Percentiles rank a stretch among this genome's conserved stretches.
Evolutionary conservation across 2,113 vertebrate species (phyloP).

Genomic region (Enhydra lutris): DNA sequence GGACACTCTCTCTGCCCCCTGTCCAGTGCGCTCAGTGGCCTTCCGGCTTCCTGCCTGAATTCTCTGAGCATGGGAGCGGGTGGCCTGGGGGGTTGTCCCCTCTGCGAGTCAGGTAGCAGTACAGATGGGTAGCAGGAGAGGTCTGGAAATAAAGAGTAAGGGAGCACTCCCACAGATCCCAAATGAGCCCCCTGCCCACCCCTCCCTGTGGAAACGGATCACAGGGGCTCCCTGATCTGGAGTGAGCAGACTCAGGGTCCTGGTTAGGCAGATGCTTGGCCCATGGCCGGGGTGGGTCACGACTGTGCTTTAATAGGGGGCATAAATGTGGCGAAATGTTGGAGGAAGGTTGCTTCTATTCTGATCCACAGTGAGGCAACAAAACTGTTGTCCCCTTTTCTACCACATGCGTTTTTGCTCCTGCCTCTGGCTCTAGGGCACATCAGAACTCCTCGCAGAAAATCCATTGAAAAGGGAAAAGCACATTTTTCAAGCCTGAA

Average conservation of each 20-base stretch:
- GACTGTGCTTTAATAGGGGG: not conserved
- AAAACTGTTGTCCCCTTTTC: not conserved
- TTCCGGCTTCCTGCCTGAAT: not conserved
- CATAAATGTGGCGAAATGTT: fast-evolving
- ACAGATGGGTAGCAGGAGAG: not conserved
- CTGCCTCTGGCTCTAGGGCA: not conserved
- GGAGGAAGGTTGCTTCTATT: not conserved
- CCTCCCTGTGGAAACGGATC: fast-evolving
- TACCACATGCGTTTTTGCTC: not conserved
- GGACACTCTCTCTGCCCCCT: not conserved
- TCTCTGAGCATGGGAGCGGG: not conserved
- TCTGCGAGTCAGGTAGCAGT: not conserved
- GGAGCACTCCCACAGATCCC: not conserved
- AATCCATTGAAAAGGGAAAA: not conserved
- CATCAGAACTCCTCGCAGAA: not conserved
- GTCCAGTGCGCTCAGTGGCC: not conserved
- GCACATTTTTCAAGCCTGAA: not conserved
- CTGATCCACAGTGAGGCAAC: not conserved
- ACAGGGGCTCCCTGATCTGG: too few relatives aligned
- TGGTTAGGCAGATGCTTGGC: not conserved
- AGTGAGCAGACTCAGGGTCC: not conserved
- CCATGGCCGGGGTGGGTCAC: not conserved
- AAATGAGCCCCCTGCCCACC: not conserved
- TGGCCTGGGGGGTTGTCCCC: too few relatives aligned
- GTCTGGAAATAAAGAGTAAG: not conserved